Evolutionary conservation across 1,140 invertebrate genomes (phyloP).

Genomic region (Phenacoccus solenopsis): DNA sequence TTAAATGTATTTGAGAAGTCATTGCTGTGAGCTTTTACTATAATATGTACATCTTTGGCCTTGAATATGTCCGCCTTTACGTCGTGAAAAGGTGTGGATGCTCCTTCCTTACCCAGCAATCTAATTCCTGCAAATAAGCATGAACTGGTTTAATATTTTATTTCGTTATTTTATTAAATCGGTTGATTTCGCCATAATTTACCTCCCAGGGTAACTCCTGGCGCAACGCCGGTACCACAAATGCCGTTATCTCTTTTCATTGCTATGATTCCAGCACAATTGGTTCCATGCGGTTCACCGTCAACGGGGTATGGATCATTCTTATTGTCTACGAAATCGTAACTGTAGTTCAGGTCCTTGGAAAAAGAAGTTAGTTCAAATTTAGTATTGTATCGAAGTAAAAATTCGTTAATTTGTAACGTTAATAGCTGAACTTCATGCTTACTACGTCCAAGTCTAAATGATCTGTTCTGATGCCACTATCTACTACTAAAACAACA

Average conservation of each 20-base stretch:
- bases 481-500: slow-evolving; percentile 71
- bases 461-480: slow-evolving; percentile 70
- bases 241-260: slow-evolving; percentile 72
- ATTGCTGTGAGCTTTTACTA: too few relatives aligned
- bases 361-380: neutral
- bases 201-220: slow-evolving; percentile 62
- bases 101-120: too few relatives aligned
- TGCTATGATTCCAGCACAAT: slow-evolving; percentile 73
- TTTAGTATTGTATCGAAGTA: neutral
- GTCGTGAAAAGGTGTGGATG: too few relatives aligned
- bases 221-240: slow-evolving; percentile 77
- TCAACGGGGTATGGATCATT: slow-evolving; percentile 65
- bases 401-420: neutral
- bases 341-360: slow-evolving; percentile 65
- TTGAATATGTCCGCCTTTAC: too few relatives aligned
- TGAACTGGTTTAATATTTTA: too few relatives aligned
- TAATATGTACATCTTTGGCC: too few relatives aligned
- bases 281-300: slow-evolving; percentile 76
- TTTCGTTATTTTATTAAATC: too few relatives aligned
- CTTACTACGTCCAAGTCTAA: slow-evolving; percentile 59
- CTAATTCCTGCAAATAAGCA: too few relatives aligned
- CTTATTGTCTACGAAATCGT: slow-evolving; percentile 65
- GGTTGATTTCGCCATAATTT: too few relatives aligned
- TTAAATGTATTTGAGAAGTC: too few relatives aligned
- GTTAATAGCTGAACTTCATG: slow-evolving; percentile 24